Conservation (phyloP, 2,797 vertebrate genomes). For the Picus viridis region DNA sequence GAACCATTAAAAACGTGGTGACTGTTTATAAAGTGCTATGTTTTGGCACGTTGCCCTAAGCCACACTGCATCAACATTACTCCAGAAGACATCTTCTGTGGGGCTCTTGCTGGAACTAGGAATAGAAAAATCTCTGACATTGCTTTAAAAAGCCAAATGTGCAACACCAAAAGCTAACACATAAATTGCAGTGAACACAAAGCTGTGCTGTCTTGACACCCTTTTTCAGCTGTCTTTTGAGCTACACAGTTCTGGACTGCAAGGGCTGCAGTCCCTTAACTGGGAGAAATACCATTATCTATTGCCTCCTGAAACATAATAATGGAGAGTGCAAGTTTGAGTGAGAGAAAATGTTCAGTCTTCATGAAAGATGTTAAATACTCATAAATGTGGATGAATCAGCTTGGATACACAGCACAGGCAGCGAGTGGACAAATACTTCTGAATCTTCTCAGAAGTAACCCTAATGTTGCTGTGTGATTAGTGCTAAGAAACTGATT, state of each 20-base stretch:
- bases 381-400: not conserved
- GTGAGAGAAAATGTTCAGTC: not conserved
- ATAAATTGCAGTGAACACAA: slow-evolving; percentile 5
- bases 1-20: not conserved
- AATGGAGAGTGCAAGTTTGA: fast-evolving
- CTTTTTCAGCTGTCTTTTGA: slow-evolving; percentile 29
- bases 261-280: not conserved
- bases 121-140: slow-evolving; percentile 24
- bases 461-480: not conserved
- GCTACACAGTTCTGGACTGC: not conserved
- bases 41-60: not conserved
- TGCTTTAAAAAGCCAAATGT: not conserved
- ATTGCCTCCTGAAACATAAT: not conserved
- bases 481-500: not conserved
- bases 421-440: not conserved
- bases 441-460: not conserved
- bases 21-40: not conserved
- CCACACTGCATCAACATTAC: not conserved
- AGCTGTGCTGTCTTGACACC: slow-evolving; percentile 18
- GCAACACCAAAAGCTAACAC: not conserved
- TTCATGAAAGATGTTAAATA: not conserved
- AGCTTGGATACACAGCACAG: not conserved
- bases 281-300: not conserved
- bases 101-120: not conserved
- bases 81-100: slow-evolving; percentile 1